Percentiles rank a stretch among this genome's conserved stretches.
phyloP scores from a whole-genome alignment of 2,113 vertebrate genomes.

The Erinaceus europaeus region DNA sequence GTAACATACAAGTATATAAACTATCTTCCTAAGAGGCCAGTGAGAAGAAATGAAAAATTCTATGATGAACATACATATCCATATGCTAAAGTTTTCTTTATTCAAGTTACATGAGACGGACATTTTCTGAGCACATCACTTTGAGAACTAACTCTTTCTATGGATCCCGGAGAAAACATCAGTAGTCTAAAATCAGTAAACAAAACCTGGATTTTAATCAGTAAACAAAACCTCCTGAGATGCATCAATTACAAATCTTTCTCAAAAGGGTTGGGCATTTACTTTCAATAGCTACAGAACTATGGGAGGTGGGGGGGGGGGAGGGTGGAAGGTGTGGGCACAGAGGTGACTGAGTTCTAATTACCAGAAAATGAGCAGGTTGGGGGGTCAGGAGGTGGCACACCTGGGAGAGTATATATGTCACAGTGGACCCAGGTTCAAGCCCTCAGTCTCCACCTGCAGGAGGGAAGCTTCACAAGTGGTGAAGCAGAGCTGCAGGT shows the following conservation, averaged over 20 bases:
- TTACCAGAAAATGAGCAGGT: not conserved
- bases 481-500: too few species aligned
- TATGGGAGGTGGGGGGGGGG: not conserved
- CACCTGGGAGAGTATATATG: too few species aligned
- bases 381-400: too few species aligned
- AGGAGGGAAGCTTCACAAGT: too few species aligned
- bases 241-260: not conserved
- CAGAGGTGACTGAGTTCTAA: constrained; percentile 5
- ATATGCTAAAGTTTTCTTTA: constrained; percentile 20
- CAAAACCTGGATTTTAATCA: too few species aligned
- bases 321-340: too few species aligned
- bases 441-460: too few species aligned
- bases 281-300: not conserved
- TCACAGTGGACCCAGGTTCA: too few species aligned
- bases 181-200: too few species aligned
- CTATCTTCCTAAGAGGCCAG: not conserved
- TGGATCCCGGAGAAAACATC: not conserved
- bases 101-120: not conserved
- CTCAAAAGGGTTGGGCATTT: not conserved
- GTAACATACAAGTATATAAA: not conserved
- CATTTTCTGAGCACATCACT: constrained; percentile 20
- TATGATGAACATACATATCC: not conserved
- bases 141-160: not conserved
- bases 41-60: not conserved
- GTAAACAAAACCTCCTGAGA: too few species aligned